phyloP scores from a whole-genome alignment of 2,113 vertebrate species.

The Theropithecus gelada region DNA sequence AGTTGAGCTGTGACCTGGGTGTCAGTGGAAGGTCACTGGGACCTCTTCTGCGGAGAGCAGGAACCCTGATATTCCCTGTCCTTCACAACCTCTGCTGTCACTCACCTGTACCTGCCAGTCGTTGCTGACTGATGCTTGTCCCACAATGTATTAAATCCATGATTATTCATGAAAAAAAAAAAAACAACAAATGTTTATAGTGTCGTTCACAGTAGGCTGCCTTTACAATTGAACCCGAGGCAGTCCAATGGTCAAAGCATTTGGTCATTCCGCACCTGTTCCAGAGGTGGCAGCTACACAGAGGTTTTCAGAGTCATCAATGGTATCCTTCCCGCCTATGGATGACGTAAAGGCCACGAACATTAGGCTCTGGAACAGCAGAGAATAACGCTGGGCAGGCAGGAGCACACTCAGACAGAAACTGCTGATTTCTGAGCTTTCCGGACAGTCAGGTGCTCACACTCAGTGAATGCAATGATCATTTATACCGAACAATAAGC shows the following conservation, averaged over 20 bases:
- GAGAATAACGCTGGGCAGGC: neutral
- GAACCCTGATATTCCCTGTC: neutral
- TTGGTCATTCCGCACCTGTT: accelerated
- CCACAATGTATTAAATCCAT: neutral
- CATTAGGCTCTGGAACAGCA: constrained; percentile 34
- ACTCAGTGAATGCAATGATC: constrained; percentile 52
- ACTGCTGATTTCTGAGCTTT: constrained; percentile 53
- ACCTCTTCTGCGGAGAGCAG: constrained; percentile 34
- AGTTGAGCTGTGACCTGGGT: constrained; percentile 36
- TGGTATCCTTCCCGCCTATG: neutral
- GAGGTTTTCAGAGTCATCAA: neutral
- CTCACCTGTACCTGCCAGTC: neutral
- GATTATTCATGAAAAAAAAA: neutral
- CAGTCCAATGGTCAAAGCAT: neutral
- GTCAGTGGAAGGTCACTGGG: neutral
- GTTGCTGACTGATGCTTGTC: neutral
- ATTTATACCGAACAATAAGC: constrained; percentile 61
- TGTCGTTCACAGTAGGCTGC: neutral
- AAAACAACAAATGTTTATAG: neutral
- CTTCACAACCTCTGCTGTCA: accelerated
- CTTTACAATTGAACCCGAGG: neutral
- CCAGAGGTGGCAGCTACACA: neutral
- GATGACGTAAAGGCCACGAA: neutral
- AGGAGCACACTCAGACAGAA: neutral
- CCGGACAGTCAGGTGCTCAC: constrained; percentile 45